These are phyloP conservation scores for Drosophila sechellia DNA, from an alignment of 1,140 invertebrate species.

Conservation along the genomic window DNA sequence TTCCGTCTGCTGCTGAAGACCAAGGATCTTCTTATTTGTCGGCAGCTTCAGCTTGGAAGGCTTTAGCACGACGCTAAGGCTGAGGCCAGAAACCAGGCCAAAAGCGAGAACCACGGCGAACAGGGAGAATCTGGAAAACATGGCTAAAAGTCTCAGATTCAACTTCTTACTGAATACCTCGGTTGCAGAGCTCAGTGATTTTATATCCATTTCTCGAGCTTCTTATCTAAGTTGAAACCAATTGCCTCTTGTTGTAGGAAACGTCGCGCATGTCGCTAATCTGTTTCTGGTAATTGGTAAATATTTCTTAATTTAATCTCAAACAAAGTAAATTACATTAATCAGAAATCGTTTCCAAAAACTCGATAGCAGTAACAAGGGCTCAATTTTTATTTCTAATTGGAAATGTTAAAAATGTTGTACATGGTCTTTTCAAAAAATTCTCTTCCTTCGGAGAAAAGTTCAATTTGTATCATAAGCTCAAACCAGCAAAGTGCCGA, in stretches of 20 bases:
- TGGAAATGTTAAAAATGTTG: too few species aligned
- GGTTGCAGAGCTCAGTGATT: neutral
- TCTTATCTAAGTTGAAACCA: neutral
- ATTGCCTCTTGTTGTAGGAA: constrained; percentile 29
- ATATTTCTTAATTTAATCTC: neutral
- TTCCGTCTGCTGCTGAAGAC: constrained; percentile 39
- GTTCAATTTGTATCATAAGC: too few species aligned
- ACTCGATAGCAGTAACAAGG: neutral
- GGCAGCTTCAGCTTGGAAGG: constrained; percentile 24
- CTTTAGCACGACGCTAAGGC: neutral
- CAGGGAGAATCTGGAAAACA: constrained; percentile 27
- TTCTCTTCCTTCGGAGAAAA: too few species aligned
- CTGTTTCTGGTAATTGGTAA: constrained; percentile 10
- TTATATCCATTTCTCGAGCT: constrained; percentile 28
- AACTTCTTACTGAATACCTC: constrained; percentile 19
- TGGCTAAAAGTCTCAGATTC: constrained; percentile 7
- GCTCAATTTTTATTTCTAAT: too few species aligned
- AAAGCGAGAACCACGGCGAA: constrained; percentile 33
- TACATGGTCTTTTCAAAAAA: too few species aligned
- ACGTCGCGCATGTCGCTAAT: constrained; percentile 2
- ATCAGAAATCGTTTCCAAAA: neutral
- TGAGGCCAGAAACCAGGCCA: constrained; percentile 27
- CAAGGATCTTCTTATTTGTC: constrained; percentile 23
- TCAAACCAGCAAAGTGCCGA: too few species aligned
- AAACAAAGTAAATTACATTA: neutral